A percentile compares a stretch with the other conserved stretches of the same genome.
Conservation (phyloP, 2,888 invertebrate genomes). For the Blastobasis lacticolella region DNA sequence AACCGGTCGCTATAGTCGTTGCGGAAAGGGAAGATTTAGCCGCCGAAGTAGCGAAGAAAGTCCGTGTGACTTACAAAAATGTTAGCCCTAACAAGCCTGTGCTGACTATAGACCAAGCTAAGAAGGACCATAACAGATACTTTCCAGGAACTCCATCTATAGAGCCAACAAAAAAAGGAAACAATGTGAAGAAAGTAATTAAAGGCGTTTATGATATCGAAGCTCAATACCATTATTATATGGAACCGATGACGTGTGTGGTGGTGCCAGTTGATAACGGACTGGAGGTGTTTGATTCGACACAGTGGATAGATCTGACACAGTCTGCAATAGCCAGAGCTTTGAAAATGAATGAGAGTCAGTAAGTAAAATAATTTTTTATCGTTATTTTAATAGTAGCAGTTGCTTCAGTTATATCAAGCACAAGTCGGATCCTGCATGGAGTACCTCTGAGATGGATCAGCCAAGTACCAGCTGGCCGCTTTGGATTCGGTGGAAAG, state of each 20-base stretch:
- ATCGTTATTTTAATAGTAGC: too few species aligned
- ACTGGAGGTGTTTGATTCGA: constrained; percentile 77
- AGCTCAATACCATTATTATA: constrained; percentile 82
- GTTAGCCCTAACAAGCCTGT: constrained; percentile 38
- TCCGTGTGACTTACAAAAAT: constrained; percentile 73
- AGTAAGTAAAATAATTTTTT: constrained; percentile 43
- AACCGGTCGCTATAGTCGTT: constrained; percentile 80
- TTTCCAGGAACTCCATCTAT: constrained; percentile 28
- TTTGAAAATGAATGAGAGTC: constrained; percentile 71
- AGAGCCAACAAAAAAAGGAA: constrained; percentile 39
- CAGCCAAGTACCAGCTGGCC: too few species aligned
- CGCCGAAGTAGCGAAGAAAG: constrained; percentile 68
- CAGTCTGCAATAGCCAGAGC: constrained; percentile 74
- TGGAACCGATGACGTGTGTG: constrained; percentile 81
- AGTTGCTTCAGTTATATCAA: too few species aligned
- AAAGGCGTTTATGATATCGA: constrained; percentile 76
- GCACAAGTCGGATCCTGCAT: too few species aligned
- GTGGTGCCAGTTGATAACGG: constrained; percentile 80
- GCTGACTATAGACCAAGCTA: constrained; percentile 48
- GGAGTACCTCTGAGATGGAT: too few species aligned
- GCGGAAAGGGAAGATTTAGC: constrained; percentile 75
- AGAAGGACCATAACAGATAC: constrained; percentile 55
- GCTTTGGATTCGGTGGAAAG: too few species aligned
- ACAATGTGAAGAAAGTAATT: constrained; percentile 50
- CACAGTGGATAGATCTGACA: constrained; percentile 78